These are phyloP conservation scores for Parazoanthus atlanticus DNA, from an alignment of 92 coral and sea anemone genomes.

Conservation along the genomic window DNA sequence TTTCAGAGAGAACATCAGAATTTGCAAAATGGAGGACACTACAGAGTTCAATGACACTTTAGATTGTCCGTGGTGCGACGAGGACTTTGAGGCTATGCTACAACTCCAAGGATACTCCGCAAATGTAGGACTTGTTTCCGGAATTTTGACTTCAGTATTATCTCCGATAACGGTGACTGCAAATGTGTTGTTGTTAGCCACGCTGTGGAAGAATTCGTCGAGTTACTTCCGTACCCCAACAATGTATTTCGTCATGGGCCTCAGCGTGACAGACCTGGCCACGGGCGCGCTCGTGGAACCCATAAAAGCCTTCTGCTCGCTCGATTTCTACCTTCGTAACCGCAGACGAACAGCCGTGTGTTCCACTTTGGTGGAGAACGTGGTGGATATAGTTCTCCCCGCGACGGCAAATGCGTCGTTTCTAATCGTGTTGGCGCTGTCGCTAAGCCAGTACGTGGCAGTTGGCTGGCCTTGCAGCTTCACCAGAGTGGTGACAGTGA, in stretches of 20 bases:
- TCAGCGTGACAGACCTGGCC: slow-evolving; percentile 16
- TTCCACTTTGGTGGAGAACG: slow-evolving; percentile 9
- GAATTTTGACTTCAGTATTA: not conserved
- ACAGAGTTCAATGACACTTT: slow-evolving; percentile 6
- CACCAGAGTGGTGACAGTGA: slow-evolving; percentile 9
- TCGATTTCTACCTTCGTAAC: slow-evolving; percentile 24
- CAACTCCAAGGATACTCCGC: not conserved
- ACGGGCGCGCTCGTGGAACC: slow-evolving; percentile 22
- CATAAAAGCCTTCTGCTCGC: slow-evolving; percentile 36
- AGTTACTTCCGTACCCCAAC: slow-evolving; percentile 38
- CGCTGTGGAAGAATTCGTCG: slow-evolving; percentile 18
- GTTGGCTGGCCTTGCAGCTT: slow-evolving; percentile 33
- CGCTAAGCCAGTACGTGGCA: slow-evolving; percentile 30
- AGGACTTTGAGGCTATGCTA: slow-evolving; percentile 10
- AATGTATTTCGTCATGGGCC: slow-evolving; percentile 30
- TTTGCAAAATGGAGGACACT: not conserved
- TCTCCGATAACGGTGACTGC: slow-evolving; percentile 26
- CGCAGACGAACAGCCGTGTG: slow-evolving; percentile 24
- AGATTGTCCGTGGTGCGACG: not conserved
- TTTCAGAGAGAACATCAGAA: not conserved
- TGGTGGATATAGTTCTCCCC: slow-evolving; percentile 22
- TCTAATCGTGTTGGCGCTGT: slow-evolving; percentile 32
- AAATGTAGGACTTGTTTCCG: slow-evolving; percentile 38
- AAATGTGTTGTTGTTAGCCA: slow-evolving; percentile 16
- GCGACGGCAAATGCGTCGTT: slow-evolving; percentile 41